Base-by-base conservation (phyloP, 2,797 vertebrate species). In the Myotis vivesi region DNA sequence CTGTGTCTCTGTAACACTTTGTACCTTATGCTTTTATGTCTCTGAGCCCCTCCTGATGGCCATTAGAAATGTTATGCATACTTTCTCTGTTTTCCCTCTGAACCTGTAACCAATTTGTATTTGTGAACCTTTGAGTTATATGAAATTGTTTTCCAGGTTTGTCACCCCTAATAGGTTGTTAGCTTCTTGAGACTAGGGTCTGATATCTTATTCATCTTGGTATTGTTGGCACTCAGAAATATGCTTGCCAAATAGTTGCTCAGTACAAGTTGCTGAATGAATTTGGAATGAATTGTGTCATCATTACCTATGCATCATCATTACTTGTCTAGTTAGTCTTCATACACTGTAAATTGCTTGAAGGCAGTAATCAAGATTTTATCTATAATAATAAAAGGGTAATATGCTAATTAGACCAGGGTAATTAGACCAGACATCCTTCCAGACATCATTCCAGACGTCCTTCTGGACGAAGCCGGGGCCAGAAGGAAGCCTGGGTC, bases 341-440 rank as follows among this genome's bases (percentile, higher is more conserved):
- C 62, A 22, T 88, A 75, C 0, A 68, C 10, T 10, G 6, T 38
- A 72, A 93, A 25, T 89, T 84, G 6, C 91, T 83, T 84, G 38
- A 91, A 66, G 75, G 38, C 6, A 93, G 7, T 83, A 92, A 49
- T 87, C 10, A 3, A 90, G 44, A 73, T 93, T 94, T 92, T 89
- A 91, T 73, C 13, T 62, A 13, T 62, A 62, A 30, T 62, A 28
- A 13, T 62, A 62, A 62, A 62, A 62, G 55, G 55, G 22, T 57
- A 57, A 57, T 57, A 57, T 57, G 55, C 55, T 57, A 57, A 57
- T 57, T 57, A 57, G 23, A 57, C 23, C 55, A 57, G 22, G 44
- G 44, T 57, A 57, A 57, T 57, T 57, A 57, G 23, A 57, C 23
- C 55, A 57, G 9, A 57, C 55, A 25, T 62, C 59, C 28, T 62